Evolutionary conservation across 1,140 invertebrate genomes (phyloP), one percentile per base, ranked within the genome.

Genomic region (Drosophila elegans): DNA sequence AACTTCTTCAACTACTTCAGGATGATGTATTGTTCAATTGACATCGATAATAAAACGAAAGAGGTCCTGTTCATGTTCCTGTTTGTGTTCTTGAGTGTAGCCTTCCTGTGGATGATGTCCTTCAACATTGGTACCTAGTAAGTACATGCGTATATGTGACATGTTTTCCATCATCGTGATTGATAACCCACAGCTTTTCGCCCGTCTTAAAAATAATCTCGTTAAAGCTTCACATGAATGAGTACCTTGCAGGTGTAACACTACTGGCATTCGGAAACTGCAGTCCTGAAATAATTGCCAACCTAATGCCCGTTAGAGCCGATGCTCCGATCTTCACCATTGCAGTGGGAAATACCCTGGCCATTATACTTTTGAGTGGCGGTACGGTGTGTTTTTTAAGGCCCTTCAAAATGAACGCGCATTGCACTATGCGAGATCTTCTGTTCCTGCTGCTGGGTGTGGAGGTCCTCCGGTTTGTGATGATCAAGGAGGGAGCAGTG

Each of bases 321-420:
- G 52, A 84, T 29, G 60, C 80, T 0, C 63, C 80, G 1, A 56
- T 84, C 21, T 79, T 63, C 39, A 84, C 80, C 7, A 79, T 83
- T 13, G 32, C 48, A 0, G 48, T 75, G 3, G 67, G 61, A 9
- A 83, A 84, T 42, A 39, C 75, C 9, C 16, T 83, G 25, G 60
- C 61, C 6, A 69, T 79, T 4, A 59, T 83, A 0, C 54, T 83
- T 0, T 2, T 83, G 3, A 79, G 75, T 7, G 80, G 80, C 0
- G 80, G 75, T 5, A 45, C 44, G 2, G 44, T 83, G 0, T 83
- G 80, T 12, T 76, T 68, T 9, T n/a, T 83, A 1, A 62, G 62
- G 1, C 66, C 80, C 3, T 79, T 83, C 4, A 62, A 49, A 13
- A 76, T 83, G 16, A 71, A 75, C 16, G 75, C 57, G 10, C 38